phyloP scores from a whole-genome alignment of 2,797 vertebrate genomes.

The Eulemur albifrons region DNA sequence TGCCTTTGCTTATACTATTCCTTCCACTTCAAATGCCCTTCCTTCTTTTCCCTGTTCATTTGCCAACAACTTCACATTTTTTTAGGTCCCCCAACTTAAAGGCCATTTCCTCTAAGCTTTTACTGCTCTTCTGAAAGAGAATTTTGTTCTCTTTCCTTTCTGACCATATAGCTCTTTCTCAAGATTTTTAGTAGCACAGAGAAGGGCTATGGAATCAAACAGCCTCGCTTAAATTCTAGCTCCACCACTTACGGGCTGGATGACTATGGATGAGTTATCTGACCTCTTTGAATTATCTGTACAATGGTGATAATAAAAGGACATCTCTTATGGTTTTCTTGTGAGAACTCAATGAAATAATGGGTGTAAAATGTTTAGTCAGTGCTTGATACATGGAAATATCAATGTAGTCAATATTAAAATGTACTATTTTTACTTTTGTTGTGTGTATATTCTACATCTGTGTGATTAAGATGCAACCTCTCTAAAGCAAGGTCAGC shows the following conservation, averaged over 20 bases:
- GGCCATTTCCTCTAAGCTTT: background rate
- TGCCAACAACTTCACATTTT: background rate
- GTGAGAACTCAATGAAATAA: constrained; percentile 32
- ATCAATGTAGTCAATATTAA: background rate
- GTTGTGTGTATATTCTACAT: background rate
- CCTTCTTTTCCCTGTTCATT: background rate
- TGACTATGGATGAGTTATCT: background rate
- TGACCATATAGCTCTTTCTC: background rate
- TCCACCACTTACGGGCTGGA: background rate
- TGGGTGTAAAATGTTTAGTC: background rate
- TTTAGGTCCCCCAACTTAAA: background rate
- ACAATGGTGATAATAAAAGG: background rate
- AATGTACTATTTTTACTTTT: background rate
- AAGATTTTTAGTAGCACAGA: background rate
- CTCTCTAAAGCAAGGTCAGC: background rate
- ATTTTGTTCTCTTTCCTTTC: background rate
- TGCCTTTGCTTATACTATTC: background rate
- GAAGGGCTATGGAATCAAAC: background rate
- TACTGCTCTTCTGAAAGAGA: background rate
- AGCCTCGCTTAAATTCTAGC: background rate
- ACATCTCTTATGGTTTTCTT: background rate
- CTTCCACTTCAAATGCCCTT: background rate
- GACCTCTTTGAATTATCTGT: background rate
- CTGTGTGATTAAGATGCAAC: constrained; percentile 26
- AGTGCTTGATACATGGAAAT: background rate